These are phyloP conservation scores for Heliconius hewitsoni DNA, from an alignment of 1,140 invertebrate species.

Conservation along the genomic window DNA sequence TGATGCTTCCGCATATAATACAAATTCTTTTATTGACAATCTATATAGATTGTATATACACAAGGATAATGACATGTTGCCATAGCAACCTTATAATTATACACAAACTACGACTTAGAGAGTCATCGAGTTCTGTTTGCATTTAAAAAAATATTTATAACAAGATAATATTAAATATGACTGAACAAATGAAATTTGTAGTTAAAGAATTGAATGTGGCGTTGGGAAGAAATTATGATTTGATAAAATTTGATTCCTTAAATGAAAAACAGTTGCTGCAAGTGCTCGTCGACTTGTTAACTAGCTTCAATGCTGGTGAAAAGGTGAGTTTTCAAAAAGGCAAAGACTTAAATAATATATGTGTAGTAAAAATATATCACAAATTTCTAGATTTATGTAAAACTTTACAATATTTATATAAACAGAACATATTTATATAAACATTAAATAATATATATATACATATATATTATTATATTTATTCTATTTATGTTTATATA, in stretches of 20 bases:
- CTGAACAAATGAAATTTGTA: constrained; percentile 90
- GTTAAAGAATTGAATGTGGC: constrained; percentile 88
- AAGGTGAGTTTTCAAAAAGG: constrained; percentile 55
- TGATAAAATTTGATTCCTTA: constrained; percentile 93
- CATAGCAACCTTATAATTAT: neutral
- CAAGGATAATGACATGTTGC: too few species aligned
- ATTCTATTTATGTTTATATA: too few species aligned
- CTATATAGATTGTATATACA: too few species aligned
- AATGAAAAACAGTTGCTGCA: constrained; percentile 88
- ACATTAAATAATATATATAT: too few species aligned
- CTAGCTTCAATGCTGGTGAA: constrained; percentile 73
- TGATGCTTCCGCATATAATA: too few species aligned
- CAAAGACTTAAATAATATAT: neutral
- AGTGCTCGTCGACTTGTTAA: constrained; percentile 81
- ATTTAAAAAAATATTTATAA: neutral
- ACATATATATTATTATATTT: too few species aligned
- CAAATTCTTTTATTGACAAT: too few species aligned
- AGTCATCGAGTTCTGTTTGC: neutral
- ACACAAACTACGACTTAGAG: neutral
- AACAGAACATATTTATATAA: too few species aligned
- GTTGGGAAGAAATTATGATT: constrained; percentile 89
- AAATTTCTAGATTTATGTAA: too few species aligned
- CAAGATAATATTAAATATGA: constrained; percentile 70
- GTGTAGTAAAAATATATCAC: too few species aligned
- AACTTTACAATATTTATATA: too few species aligned